Evolutionary conservation across 2,797 vertebrate species (phyloP).

Genomic region (Cuniculus paca): DNA sequence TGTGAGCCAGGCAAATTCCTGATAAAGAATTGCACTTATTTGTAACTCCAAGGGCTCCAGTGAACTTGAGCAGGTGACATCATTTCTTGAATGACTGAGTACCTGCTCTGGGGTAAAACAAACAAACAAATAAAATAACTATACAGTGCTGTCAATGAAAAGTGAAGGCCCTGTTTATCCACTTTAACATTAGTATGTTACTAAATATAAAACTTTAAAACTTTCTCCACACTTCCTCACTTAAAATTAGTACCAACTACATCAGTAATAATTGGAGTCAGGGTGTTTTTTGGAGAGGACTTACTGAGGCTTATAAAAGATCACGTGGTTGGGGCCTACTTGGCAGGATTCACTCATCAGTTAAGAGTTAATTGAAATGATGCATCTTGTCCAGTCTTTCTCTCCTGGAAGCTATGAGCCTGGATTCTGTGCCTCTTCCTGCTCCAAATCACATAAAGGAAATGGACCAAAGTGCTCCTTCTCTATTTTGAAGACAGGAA

Average conservation of each 20-base stretch:
- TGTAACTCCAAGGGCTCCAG: neutral
- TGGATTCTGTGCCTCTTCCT: neutral
- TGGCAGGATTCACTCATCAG: neutral
- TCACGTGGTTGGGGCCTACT: neutral
- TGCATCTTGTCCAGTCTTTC: neutral
- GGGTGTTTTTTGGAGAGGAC: neutral
- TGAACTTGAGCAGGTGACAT: neutral
- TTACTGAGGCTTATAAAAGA: neutral
- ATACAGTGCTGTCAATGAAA: neutral
- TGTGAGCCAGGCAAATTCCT: neutral
- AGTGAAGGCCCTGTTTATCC: neutral
- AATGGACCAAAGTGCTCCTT: neutral
- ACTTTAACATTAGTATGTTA: neutral
- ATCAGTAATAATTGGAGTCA: neutral
- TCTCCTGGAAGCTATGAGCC: neutral
- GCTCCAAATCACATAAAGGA: neutral
- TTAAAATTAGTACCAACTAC: neutral
- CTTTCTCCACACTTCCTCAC: neutral
- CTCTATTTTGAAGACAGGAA: neutral
- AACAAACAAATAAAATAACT: neutral
- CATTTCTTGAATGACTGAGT: neutral
- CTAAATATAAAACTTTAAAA: neutral
- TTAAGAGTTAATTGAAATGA: neutral
- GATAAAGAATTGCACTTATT: neutral
- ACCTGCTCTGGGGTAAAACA: neutral